These are phyloP conservation scores for Maccullochella peelii DNA, from an alignment of 2,113 vertebrate species.

Conservation along the genomic window DNA sequence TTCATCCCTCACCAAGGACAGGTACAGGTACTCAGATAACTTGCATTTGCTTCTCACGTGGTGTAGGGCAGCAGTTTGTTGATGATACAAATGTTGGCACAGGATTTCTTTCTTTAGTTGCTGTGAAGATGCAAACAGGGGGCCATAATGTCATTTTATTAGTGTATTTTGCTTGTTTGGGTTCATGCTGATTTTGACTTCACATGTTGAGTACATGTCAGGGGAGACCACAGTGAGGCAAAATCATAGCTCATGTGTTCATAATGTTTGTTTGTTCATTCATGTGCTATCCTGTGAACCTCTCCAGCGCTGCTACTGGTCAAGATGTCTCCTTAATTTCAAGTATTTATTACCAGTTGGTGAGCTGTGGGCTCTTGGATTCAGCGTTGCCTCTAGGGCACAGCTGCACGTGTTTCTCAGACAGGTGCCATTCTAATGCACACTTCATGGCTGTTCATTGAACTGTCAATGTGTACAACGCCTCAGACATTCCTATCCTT, in stretches of 20 bases:
- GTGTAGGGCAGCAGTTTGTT: neutral
- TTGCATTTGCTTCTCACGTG: neutral
- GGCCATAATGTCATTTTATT: neutral
- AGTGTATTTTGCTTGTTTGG: neutral
- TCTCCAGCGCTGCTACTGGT: neutral
- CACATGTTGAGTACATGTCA: neutral
- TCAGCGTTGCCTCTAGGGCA: neutral
- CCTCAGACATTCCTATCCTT: too few species aligned
- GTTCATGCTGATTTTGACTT: neutral
- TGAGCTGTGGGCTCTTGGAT: neutral
- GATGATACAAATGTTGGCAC: neutral
- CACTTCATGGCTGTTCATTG: neutral
- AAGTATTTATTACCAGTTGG: neutral
- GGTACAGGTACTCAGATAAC: neutral
- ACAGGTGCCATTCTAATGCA: neutral
- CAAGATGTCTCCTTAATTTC: neutral
- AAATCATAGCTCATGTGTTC: neutral
- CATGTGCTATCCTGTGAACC: neutral
- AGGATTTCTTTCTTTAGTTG: neutral
- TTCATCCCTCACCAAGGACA: neutral
- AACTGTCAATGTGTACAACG: neutral
- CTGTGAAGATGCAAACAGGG: neutral
- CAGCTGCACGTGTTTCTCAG: neutral
- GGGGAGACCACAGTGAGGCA: neutral
- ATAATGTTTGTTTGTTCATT: neutral